Conservation (phyloP, 1,140 invertebrate species). For the Drosophila melanica region DNA sequence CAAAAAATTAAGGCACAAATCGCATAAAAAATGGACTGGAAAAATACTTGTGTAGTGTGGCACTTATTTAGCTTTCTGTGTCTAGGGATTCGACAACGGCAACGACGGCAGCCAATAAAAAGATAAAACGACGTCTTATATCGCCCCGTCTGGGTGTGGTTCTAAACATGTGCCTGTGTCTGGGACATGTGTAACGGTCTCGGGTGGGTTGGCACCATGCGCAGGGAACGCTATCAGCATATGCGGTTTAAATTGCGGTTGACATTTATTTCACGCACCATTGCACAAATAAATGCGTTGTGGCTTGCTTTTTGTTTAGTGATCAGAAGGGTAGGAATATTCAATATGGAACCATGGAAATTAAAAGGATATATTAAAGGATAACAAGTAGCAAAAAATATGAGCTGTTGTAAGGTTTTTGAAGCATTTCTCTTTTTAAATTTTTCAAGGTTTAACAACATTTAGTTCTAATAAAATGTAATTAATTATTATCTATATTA, state of each 20-base stretch:
- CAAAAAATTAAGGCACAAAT: conserved; percentile 35
- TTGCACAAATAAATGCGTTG: conserved; percentile 81
- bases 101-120: conserved; percentile 71
- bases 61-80: conserved; percentile 46
- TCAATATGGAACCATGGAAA: conserved; percentile 6
- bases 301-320: conserved; percentile 57
- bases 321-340: conserved; percentile 2
- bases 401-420: too few species aligned
- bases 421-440: too few species aligned
- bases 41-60: conserved; percentile 50
- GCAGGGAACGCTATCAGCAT: conserved; percentile 67
- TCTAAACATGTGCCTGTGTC: conserved; percentile 29
- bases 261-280: conserved; percentile 80
- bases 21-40: conserved; percentile 51
- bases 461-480: too few species aligned
- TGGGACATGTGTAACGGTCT: conserved; percentile 57
- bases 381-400: too few species aligned
- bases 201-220: conserved; percentile 44
- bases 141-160: conserved; percentile 27
- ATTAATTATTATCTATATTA: too few species aligned
- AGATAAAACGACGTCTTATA: conserved; percentile 66
- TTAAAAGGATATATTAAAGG: background rate
- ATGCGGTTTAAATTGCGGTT: conserved; percentile 82
- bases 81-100: conserved; percentile 37
- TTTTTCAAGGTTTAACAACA: too few species aligned